A percentile compares a stretch with the other conserved stretches of the same genome.
These are phyloP conservation scores for Carollia perspicillata DNA, from an alignment of 2,113 vertebrate genomes.

Conservation along the genomic window DNA sequence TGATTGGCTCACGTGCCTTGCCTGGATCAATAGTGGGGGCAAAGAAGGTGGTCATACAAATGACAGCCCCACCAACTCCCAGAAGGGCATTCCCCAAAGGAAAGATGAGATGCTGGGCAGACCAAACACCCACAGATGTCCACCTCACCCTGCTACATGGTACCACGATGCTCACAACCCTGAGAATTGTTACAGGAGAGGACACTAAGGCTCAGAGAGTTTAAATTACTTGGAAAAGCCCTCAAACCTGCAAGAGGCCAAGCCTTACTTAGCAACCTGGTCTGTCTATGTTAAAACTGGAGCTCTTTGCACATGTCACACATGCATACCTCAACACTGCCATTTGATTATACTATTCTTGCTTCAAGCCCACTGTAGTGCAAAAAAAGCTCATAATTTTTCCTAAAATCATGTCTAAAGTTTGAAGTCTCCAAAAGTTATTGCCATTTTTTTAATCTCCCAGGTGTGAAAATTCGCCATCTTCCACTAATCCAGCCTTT, in stretches of 20 bases:
- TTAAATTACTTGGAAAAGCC: neutral
- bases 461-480: neutral
- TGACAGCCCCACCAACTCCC: neutral
- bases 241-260: neutral
- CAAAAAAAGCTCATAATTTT: neutral
- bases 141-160: neutral
- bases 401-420: neutral
- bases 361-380: neutral
- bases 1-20: neutral
- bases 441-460: neutral
- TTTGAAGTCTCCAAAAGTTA: neutral
- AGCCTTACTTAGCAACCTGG: neutral
- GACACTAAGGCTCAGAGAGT: neutral
- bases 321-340: too few relatives aligned
- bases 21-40: neutral
- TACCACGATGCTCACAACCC: too few relatives aligned
- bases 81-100: neutral
- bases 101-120: neutral
- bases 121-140: neutral
- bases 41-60: neutral
- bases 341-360: neutral
- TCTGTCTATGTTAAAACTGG: neutral
- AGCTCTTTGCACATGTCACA: neutral
- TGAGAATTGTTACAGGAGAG: neutral
- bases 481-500: neutral